phyloP scores from a whole-genome alignment of 2,888 invertebrate species.

The Criorhina ranunculi region DNA sequence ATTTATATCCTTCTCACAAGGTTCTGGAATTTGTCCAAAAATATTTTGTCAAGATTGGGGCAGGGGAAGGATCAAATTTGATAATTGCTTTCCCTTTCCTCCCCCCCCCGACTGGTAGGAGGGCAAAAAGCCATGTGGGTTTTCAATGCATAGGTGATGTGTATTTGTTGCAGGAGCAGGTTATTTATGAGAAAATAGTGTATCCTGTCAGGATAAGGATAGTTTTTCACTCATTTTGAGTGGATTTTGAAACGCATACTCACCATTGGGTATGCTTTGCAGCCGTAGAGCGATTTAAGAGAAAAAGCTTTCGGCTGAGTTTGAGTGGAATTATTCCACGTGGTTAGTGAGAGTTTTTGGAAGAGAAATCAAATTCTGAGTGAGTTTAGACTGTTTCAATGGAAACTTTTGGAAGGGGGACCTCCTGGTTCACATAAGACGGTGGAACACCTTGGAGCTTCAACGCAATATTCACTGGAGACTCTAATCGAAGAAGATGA shows the following conservation, averaged over 20 bases:
- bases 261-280: slow-evolving; percentile 45
- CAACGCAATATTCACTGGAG: too few relatives aligned
- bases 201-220: slow-evolving; percentile 5
- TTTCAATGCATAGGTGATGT: neutral
- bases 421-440: too few relatives aligned
- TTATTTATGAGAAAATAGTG: slow-evolving; percentile 23
- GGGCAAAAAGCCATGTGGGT: slow-evolving; percentile 30
- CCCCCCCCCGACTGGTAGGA: too few relatives aligned
- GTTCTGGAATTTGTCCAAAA: slow-evolving; percentile 76
- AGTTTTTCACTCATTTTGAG: slow-evolving; percentile 42
- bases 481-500: too few relatives aligned
- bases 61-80: slow-evolving; percentile 70
- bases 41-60: slow-evolving; percentile 63
- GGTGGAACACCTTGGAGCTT: too few relatives aligned
- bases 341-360: slow-evolving; percentile 20
- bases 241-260: slow-evolving; percentile 43
- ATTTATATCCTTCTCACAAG: slow-evolving; percentile 73
- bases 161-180: slow-evolving; percentile 23
- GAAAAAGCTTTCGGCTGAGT: slow-evolving; percentile 7
- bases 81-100: slow-evolving; percentile 65
- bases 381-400: neutral
- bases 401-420: too few relatives aligned
- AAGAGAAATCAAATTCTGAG: neutral
- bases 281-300: slow-evolving; percentile 46
- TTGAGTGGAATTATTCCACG: slow-evolving; percentile 40